Base-by-base conservation (phyloP, 1,140 invertebrate species). In the Phenacoccus solenopsis region DNA sequence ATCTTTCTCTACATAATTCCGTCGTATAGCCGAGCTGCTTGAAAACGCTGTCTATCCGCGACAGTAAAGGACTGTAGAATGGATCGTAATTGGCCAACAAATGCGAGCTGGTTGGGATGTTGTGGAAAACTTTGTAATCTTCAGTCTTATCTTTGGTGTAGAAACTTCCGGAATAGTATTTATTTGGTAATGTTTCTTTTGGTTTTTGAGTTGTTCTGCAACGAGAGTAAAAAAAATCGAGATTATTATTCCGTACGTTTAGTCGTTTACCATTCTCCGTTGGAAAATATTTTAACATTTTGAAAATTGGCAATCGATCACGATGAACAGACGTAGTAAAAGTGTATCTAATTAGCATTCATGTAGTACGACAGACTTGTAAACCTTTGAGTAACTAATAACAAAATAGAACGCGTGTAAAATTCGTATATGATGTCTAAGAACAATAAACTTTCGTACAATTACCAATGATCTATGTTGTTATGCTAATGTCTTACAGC, bases 11-110 rank as follows among this genome's bases (percentile, higher is more conserved):
- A 74, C 90, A 93, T 0, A 81, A 80, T 76, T 91, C 90, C 1
- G 82, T 84, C 20, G 82, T 78, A 72, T 83, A 74, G 69, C 89
- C 89, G 0, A 92, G 79, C 73, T 90, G 86, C 20, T 86, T 87
- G 76, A 92, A 93, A 4, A 93, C 88, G 0, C 88, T 86, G 74
- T 93, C 90, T 30, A 93, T 81, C 5, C 90, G 79, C 0, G 89
- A 91, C 1, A 93, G 77, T 13, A 93, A 76, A 0, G 90, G 90
- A 71, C 88, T 91, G 77, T 92, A 93, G 79, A 92, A 92, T 0
- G 90, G 90, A 78, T 92, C 90, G 77, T 90, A 93, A 78, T 90
- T 90, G 57, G 89, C 90, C 25, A 93, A 78, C 64, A 93, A 82
- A 72, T 91, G 80, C 0, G 89, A 90, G 5, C 89, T 90, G 1